Conservation (phyloP, 2,797 vertebrate species). For the Microcaecilia unicolor region DNA sequence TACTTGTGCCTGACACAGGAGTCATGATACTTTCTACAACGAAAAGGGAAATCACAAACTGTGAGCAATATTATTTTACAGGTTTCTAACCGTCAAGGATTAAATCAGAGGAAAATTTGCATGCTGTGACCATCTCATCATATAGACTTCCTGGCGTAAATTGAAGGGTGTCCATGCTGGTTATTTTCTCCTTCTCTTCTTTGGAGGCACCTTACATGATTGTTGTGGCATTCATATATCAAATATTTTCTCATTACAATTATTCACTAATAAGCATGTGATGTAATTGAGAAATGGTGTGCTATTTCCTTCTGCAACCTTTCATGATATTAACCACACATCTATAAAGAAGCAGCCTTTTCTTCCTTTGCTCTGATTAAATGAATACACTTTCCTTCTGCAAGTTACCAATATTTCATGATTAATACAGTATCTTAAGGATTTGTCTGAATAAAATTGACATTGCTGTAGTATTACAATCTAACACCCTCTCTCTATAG, state of each 20-base stretch:
- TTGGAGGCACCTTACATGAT: neutral
- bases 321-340: slow-evolving; percentile 10
- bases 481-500: too few species aligned
- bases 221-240: slow-evolving; percentile 2
- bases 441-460: too few species aligned
- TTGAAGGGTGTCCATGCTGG: neutral
- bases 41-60: neutral
- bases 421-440: too few species aligned
- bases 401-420: too few species aligned
- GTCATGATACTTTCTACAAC: neutral
- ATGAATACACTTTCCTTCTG: too few species aligned
- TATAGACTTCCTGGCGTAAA: slow-evolving; percentile 3
- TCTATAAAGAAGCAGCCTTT: neutral
- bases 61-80: slow-evolving; percentile 1
- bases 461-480: too few species aligned
- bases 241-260: slow-evolving; percentile 8
- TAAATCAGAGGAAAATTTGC: slow-evolving; percentile 3
- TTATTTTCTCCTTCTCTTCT: neutral
- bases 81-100: slow-evolving; percentile 8
- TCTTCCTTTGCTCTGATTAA: too few species aligned
- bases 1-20: neutral
- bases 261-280: slow-evolving; percentile 7
- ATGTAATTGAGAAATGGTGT: slow-evolving; percentile 8
- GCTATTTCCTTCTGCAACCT: slow-evolving; percentile 6
- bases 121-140: slow-evolving; percentile 4